Evolutionary conservation across 2,797 vertebrate genomes (phyloP), one percentile per base, ranked within the genome.

Genomic region (Xerus rutilus): DNA sequence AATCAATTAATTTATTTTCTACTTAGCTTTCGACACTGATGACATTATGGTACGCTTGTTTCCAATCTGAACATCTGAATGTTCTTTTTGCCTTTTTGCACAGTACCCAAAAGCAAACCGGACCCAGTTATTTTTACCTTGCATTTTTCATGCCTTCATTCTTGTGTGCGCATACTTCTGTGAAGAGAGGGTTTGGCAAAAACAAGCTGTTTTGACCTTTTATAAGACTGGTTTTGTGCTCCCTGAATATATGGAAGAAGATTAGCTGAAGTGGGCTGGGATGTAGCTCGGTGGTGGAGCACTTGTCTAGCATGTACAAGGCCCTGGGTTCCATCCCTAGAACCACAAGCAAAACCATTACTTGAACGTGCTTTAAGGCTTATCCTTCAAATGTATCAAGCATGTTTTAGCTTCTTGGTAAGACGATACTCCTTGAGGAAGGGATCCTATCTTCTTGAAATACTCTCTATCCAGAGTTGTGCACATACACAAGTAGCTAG

Each of bases 61-160:
- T 94, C 81, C 69, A 84, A 30, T 52, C 7, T 81, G 87, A 95
- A 52, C 30, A 84, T 73, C 3, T 86, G 57, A 79, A 92, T 86
- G 64, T 91, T 77, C 88, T 92, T 85, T 89, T 64, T 95, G 78
- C 82, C 45, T 96, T 79, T 94, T 91, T 65, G 92, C 32, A 88
- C 20, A 76, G 76, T 12, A 64, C 43, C 20, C 64, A 1, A 90
- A 92, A 54, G 87, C 47, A 77, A 91, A 92, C 15, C 69, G 94
- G 87, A 95, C 28, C 86, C 54, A 64, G 81, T 92, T 96, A 96
- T 76, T 96, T 97, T 95, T 96, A 83, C 54, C 30, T 57, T 35
- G 73, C 54, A 43, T 52, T 94, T 91, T 90, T 76, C 64, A 65
- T 59, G 91, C 73, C 47, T 94, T 82, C 70, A 88, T 94, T 89